Conservation (phyloP, 2,888 invertebrate genomes). For the Eugnorisma glareosa region DNA sequence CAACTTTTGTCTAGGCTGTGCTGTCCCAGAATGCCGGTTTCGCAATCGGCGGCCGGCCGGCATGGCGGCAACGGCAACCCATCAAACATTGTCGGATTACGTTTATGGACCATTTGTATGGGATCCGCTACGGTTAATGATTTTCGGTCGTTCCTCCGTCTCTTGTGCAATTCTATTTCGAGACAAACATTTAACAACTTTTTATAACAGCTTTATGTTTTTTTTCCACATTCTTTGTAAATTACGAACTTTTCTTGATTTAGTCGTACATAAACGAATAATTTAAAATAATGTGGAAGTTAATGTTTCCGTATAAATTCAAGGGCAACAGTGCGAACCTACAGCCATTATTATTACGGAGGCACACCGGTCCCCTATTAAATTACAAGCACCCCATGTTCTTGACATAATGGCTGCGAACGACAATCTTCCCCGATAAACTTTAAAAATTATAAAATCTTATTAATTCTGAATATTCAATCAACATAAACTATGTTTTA, state of each 20-base stretch:
- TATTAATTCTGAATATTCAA: slow-evolving; percentile 47
- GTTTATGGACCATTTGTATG: slow-evolving; percentile 87
- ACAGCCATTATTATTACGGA: slow-evolving; percentile 76
- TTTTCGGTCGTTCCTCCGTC: slow-evolving; percentile 79
- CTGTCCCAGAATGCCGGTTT: slow-evolving; percentile 72
- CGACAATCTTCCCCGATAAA: slow-evolving; percentile 72
- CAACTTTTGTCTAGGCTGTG: slow-evolving; percentile 70
- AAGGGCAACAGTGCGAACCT: slow-evolving; percentile 68
- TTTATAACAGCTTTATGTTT: slow-evolving; percentile 67
- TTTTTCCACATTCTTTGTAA: slow-evolving; percentile 40
- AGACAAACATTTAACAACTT: slow-evolving; percentile 77
- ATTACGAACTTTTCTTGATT: slow-evolving; percentile 7
- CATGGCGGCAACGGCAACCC: slow-evolving; percentile 70
- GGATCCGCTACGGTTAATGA: slow-evolving; percentile 87
- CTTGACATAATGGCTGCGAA: slow-evolving; percentile 73
- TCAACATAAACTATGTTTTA: slow-evolving; percentile 31
- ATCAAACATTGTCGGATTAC: slow-evolving; percentile 88
- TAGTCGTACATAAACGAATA: neutral
- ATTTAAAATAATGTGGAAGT: slow-evolving; percentile 12
- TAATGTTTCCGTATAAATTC: slow-evolving; percentile 53
- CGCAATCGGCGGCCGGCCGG: slow-evolving; percentile 75
- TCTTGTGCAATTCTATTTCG: slow-evolving; percentile 80
- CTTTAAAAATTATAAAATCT: slow-evolving; percentile 58
- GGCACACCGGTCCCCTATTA: slow-evolving; percentile 74
- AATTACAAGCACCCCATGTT: slow-evolving; percentile 76